Base-by-base conservation (phyloP, 2,888 invertebrate species). In the Lamproptera curius region DNA sequence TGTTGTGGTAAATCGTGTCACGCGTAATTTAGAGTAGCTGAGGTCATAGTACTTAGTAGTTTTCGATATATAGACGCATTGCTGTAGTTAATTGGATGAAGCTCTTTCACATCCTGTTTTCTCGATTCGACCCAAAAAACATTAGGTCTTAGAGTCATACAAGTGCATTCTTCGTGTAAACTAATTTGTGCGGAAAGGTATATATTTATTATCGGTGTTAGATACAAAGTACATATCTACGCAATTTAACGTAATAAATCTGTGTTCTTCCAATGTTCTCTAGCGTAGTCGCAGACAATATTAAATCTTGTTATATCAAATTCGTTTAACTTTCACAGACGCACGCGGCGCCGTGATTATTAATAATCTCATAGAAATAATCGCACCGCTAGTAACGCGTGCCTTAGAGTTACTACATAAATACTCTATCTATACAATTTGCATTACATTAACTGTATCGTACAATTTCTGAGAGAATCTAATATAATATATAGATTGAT, bases 231-330 rank as follows among this genome's bases (percentile, higher is more conserved):
- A 76, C 77, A 85, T 84, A 83, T 84, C 79, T 75, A 62, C 57
- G 56, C 56, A 57, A 69, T 67, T 62, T 67, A 63, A 61, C 67
- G 59, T 71, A 67, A 65, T 61, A 73, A 76, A 79, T 79, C 76
- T 83, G 69, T 82, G 82, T 81, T 82, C 86, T 83, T 84, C 82
- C 81, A 81, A 61, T 68, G 68, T 72, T 76, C 61, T 71, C 67
- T 76, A 76, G 76, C 71, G 72, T 76, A 73, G 70, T 65, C 56
- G 63, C 67, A 73, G 82, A 84, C 83, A 82, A 83, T 82, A 83
- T 71, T n/a, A 9, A 3, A 28, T 31, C 28, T 13, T 11, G 16
- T 11, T 20, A 16, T 39, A 33, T 14, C 4, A 15, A 16, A 28
- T 16, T 42, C 33, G 16, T 42, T 14, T 16, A 11, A 16, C 13